These are phyloP conservation scores for Seriola rivoliana DNA, from an alignment of 2,113 vertebrate species.

Conservation along the genomic window DNA sequence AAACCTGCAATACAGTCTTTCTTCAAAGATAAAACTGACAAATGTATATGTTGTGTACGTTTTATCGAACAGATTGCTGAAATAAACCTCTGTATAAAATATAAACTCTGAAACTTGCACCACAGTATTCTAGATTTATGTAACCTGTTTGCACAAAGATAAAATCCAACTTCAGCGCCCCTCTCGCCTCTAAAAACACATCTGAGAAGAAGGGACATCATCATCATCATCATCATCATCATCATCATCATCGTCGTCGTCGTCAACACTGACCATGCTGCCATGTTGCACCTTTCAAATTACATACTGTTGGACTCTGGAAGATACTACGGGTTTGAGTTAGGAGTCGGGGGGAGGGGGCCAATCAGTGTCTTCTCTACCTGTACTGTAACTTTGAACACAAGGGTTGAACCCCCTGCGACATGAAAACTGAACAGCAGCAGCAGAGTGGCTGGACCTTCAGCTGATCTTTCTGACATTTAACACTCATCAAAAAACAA, in stretches of 20 bases:
- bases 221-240: slow-evolving; percentile 9
- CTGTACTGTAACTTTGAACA: slow-evolving; percentile 39
- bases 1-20: slow-evolving; percentile 28
- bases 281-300: slow-evolving; percentile 19
- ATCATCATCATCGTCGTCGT: not conserved
- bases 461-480: slow-evolving; percentile 8
- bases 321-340: slow-evolving; percentile 18
- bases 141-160: slow-evolving; percentile 55
- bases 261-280: not conserved
- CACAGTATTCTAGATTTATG: slow-evolving; percentile 67
- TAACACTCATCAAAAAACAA: slow-evolving; percentile 6
- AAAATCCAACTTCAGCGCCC: slow-evolving; percentile 36
- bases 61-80: slow-evolving; percentile 57
- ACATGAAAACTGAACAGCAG: slow-evolving; percentile 6
- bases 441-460: not conserved
- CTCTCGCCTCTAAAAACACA: slow-evolving; percentile 6
- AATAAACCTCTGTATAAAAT: slow-evolving; percentile 81
- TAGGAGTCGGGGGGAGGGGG: not conserved
- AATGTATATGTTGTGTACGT: slow-evolving; percentile 34
- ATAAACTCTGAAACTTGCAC: slow-evolving; percentile 78
- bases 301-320: slow-evolving; percentile 19
- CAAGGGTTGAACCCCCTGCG: not conserved
- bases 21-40: slow-evolving; percentile 41
- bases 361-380: slow-evolving; percentile 30
- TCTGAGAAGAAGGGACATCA: slow-evolving; percentile 4